Conservation (phyloP, 1,140 invertebrate species). For the Sinella curviseta region DNA sequence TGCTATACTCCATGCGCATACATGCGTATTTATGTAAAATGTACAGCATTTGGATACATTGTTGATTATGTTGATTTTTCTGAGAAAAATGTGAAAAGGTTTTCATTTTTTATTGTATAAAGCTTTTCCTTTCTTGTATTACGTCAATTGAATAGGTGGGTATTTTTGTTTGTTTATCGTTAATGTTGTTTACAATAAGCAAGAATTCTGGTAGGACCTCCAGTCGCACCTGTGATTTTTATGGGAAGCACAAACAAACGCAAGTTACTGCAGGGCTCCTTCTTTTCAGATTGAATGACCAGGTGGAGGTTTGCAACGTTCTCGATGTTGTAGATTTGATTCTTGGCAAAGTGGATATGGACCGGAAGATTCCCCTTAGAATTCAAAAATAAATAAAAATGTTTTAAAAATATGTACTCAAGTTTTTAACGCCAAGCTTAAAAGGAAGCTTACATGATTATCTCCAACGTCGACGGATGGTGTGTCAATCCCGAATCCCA, state of each 20-base stretch:
- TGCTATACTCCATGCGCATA: too few relatives aligned
- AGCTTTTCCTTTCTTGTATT: too few relatives aligned
- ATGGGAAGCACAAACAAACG: slow-evolving; percentile 37
- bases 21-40: too few relatives aligned
- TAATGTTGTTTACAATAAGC: slow-evolving; percentile 31
- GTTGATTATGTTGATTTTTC: too few relatives aligned
- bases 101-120: too few relatives aligned
- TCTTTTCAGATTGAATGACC: not conserved
- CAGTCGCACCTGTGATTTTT: slow-evolving; percentile 43
- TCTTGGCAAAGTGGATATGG: slow-evolving; percentile 25
- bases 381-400: slow-evolving; percentile 13
- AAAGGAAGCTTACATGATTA: slow-evolving; percentile 38
- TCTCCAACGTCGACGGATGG: slow-evolving; percentile 63
- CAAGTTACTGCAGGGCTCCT: not conserved
- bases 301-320: slow-evolving; percentile 46
- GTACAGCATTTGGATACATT: too few relatives aligned
- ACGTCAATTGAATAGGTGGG: too few relatives aligned
- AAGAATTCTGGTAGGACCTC: slow-evolving; percentile 37
- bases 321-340: slow-evolving; percentile 42
- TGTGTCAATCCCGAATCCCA: slow-evolving; percentile 67
- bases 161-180: too few relatives aligned
- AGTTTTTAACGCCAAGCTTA: not conserved
- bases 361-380: slow-evolving; percentile 26
- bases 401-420: not conserved
- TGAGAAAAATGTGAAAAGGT: too few relatives aligned